Conservation (phyloP, 2,113 vertebrate genomes). For the Oncorhynchus keta region DNA sequence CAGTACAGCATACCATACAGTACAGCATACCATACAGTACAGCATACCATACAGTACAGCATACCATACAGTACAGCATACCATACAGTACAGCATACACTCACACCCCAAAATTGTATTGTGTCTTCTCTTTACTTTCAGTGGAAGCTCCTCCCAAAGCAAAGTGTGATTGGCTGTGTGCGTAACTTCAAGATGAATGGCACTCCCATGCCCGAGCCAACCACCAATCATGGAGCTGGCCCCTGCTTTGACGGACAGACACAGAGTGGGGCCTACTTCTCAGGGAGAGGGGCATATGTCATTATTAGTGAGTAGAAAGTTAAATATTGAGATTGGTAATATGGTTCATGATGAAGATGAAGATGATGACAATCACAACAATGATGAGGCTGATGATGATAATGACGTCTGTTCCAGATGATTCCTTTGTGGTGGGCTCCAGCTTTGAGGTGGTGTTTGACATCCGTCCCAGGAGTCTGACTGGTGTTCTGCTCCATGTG, state of each 20-base stretch:
- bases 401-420: conserved; percentile 65
- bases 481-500: conserved; percentile 79
- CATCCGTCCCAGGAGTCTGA: conserved; percentile 78
- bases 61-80: too few species aligned
- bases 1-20: too few species aligned
- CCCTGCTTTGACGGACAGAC: conserved; percentile 80
- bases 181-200: conserved; percentile 84
- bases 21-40: too few species aligned
- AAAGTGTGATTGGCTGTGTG: conserved; percentile 86
- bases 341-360: background rate
- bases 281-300: conserved; percentile 80
- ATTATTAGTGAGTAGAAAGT: conserved; percentile 75
- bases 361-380: background rate
- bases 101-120: background rate
- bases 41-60: too few species aligned
- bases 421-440: conserved; percentile 71
- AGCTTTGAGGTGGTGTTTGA: conserved; percentile 83
- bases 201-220: conserved; percentile 65
- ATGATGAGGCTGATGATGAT: background rate
- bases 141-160: conserved; percentile 79
- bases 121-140: conserved; percentile 24
- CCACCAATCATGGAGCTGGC: conserved; percentile 71
- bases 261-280: conserved; percentile 86
- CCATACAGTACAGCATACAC: too few species aligned
- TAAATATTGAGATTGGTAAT: background rate